Percentiles rank a stretch among this genome's conserved stretches.
Evolutionary conservation across 2,113 vertebrate species (phyloP).

Genomic region (Solenodon paradoxus): DNA sequence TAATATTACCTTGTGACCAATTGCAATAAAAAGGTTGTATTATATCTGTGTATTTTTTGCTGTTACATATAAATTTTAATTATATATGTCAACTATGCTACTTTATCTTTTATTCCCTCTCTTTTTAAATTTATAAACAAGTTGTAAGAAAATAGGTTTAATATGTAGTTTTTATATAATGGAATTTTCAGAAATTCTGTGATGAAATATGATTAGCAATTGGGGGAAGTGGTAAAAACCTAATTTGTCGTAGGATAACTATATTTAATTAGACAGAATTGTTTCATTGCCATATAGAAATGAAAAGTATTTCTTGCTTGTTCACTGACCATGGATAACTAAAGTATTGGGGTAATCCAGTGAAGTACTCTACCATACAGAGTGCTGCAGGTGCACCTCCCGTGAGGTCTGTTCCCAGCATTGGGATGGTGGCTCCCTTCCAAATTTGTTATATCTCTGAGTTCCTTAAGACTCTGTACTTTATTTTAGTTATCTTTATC

Average conservation of each 20-base stretch:
- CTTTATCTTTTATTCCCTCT: not conserved
- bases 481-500: not conserved
- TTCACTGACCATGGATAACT: not conserved
- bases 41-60: not conserved
- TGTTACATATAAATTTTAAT: not conserved
- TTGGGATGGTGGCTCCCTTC: too few relatives aligned
- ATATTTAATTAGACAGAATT: not conserved
- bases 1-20: not conserved
- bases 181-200: not conserved
- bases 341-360: not conserved
- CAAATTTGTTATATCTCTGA: not conserved
- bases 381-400: not conserved
- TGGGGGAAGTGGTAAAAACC: not conserved
- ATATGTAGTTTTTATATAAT: not conserved
- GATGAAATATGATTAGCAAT: not conserved
- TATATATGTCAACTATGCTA: not conserved
- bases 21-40: not conserved
- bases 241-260: not conserved
- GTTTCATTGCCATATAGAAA: not conserved
- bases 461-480: not conserved
- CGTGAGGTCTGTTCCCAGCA: not conserved
- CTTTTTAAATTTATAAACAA: not conserved
- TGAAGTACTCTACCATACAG: not conserved
- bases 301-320: not conserved
- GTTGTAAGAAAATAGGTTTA: not conserved